Evolutionary conservation across 2,888 invertebrate genomes (phyloP), one percentile per base, ranked within the genome.

Genomic region (Drosophila helvetica): DNA sequence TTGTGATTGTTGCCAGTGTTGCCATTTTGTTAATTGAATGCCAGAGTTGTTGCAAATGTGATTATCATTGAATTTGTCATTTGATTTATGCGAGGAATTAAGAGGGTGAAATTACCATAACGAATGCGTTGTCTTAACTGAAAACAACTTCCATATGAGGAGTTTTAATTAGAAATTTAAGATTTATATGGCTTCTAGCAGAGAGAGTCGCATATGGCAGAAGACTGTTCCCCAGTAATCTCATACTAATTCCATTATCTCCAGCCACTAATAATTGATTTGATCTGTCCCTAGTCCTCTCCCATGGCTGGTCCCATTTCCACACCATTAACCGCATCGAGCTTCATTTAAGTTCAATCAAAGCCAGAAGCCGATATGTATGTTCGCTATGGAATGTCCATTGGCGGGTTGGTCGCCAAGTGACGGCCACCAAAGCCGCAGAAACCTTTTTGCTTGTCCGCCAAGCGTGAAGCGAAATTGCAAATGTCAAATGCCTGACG

Each of bases 301-400:
- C 1, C 12, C 33, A 33, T 33, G 38, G 38, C 38, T 38, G 38
- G 15, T 15, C 38, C 4, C 15, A 18, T 27, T 54, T 66, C 43
- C 17, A 18, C 47, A n/a, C 68, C 85, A 84, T 84, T 81, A 71
- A 47, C 43, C 70, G 54, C 51, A 57, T 43, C 60, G 64, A 67
- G 80, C 70, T 69, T 67, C 78, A 82, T 79, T 85, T 81, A 52
- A 82, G 74, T 63, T 77, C 77, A 77, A 74, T 85, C 82, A 82
- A 74, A 78, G 78, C 59, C 61, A 55, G 65, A 55, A 55, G 65
- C 60, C 70, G 58, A 22, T 22, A 22, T 22, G 2, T 22, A 22
- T 22, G 2, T 59, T 75, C 67, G 60, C 63, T 56, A 63, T 52
- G 54, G 66, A 67, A 69, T 67, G 74, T 69, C 80, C 68, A 65